Base-by-base conservation (phyloP, 2,113 vertebrate species). In the Dendrocopos noguchii region DNA sequence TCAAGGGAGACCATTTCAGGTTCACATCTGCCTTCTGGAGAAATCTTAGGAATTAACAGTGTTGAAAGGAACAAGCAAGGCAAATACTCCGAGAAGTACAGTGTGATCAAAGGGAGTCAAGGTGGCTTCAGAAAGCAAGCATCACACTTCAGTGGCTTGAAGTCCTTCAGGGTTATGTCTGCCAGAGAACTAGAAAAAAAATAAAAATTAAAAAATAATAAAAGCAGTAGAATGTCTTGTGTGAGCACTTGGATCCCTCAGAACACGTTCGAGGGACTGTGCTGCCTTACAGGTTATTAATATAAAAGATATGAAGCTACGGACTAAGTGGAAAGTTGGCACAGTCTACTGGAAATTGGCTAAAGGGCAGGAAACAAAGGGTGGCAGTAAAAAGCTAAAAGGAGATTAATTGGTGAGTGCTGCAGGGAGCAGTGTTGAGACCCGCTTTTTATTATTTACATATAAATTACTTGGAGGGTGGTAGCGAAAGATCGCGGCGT, bases 371-470 rank as follows among this genome's bases (percentile, higher is more conserved):
- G 96, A 97, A 97, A 97, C 67, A 96, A 97, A 97, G 90, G 91
- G 90, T 93, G 87, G 94, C 94, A 91, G 87, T 97, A 92, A 95
- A 96, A 97, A 95, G 88, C 96, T 97, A 91, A 97, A 96, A 97
- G 95, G 97, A 95, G 91, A 95, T 96, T 97, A 97, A 97, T 95
- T 96, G 96, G 81, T 89, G 88, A 96, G 84, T 84, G 91, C 97
- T 95, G 93, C 87, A 47, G 92, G 92, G 96, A 96, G 75, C 59
- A 78, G 55, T 85, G 89, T 93, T 95, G 89, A 82, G 85, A 97
- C 95, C 64, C 55, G 76, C 82, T 96, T 97, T 97, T 96, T 95
- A 95, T 96, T 98, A 97, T 97, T 97, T 97, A 96, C 97, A 97
- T 97, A 94, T 97, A 97, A 97, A 97, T 97, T 95, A 95, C 87